Conservation (phyloP, 2,113 vertebrate species). For the Etheostoma spectabile region DNA sequence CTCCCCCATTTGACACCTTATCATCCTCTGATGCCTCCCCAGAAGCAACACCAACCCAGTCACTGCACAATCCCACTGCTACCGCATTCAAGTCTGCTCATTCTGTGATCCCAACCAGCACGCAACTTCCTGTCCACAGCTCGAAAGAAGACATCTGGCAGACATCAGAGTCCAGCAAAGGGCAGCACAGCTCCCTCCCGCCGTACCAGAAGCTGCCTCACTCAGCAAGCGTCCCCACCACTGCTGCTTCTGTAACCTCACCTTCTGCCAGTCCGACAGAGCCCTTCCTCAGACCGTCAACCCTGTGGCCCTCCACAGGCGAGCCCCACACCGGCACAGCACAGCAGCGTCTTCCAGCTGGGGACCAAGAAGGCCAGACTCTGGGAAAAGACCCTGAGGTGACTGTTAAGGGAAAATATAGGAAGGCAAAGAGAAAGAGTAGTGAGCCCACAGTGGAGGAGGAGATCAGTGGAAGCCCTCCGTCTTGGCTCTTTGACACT, state of each 20-base stretch:
- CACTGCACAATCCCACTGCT: fast-evolving
- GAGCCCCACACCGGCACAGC: fast-evolving
- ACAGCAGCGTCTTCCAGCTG: background rate
- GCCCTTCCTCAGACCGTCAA: background rate
- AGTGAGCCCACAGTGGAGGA: background rate
- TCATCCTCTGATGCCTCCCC: conserved; percentile 7
- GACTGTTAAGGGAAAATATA: background rate
- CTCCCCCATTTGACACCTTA: conserved; percentile 27
- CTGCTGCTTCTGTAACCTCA: background rate
- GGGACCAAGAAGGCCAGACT: background rate
- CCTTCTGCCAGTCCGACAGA: too few relatives aligned
- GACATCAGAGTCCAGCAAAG: conserved; percentile 22
- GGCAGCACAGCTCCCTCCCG: conserved; percentile 37
- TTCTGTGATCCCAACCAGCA: conserved; percentile 18
- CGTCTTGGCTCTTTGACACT: conserved; percentile 71
- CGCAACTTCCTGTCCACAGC: conserved; percentile 5
- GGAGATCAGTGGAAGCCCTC: conserved; percentile 36
- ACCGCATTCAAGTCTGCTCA: fast-evolving
- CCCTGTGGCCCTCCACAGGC: background rate
- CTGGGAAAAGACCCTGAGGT: background rate
- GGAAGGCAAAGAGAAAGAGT: conserved; percentile 59
- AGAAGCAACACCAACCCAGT: background rate
- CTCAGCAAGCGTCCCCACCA: background rate
- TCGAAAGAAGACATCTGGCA: background rate
- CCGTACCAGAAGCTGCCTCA: conserved; percentile 59